Base-by-base conservation (phyloP, 2,888 invertebrate species). In the Baccha elongata region DNA sequence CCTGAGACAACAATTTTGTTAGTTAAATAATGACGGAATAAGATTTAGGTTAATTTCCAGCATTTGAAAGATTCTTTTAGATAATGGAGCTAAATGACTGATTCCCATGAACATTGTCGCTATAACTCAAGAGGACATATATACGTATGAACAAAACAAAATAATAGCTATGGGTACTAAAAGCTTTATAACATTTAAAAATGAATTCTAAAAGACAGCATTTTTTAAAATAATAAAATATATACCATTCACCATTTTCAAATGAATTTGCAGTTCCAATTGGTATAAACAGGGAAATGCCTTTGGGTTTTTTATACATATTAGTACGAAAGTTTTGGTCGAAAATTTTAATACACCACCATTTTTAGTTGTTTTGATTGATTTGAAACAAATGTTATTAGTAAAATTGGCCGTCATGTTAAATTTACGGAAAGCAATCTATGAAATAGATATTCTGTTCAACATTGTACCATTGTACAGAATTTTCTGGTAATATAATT, bases 351-450 rank as follows among this genome's bases (percentile, higher is more conserved):
- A 21, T 7, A n/a, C 35, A 21, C 58, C 58, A 55, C 13, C 13
- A 1, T 3, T 23, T 60, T 40, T 32, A 23, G 3, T 7, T 19
- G 4, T 17, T 65, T 75, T 32, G 5, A 72, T 55, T 52, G 19
- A 5, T 35, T 62, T 67, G 84, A 84, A 84, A 84, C 84, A 84
- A 84, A 84, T 84, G 84, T 72, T 75, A 78, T 80, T 84, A 80
- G 80, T 79, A 80, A 84, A 84, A 75, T 75, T 73, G 44, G 42
- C 60, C 11, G 53, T 40, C 40, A 67, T 46, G 26, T 74, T 71
- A 68, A 67, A 55, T 21, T 44, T 44, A 23, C 32, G 42, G 13
- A 23, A 37, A 69, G 26, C 44, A 69, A 58, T 35, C 5, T 35
- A 7, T 26, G 29, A 48, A 46, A 37, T 1, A 58, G 1, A 46